A percentile compares a stretch with the other conserved stretches of the same genome.
phyloP scores from a whole-genome alignment of 2,888 invertebrate species.

The Piscicola geometra region DNA sequence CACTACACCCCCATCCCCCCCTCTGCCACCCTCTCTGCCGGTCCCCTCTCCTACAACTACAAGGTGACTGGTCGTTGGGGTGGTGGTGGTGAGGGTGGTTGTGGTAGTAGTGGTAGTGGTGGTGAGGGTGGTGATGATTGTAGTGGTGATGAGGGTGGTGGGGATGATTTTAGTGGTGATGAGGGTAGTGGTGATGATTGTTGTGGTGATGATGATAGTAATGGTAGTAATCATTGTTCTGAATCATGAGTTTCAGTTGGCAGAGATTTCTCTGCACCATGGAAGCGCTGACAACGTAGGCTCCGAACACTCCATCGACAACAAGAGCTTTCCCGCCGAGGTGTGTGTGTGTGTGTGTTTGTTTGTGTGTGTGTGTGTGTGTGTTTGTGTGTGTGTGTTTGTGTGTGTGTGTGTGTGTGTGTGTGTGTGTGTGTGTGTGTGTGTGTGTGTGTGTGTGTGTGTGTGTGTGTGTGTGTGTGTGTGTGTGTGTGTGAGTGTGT shows the following conservation, averaged over 20 bases:
- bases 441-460: conserved; percentile 10
- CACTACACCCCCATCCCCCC: conserved; percentile 57
- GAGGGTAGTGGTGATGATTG: neutral
- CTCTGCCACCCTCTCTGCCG: conserved; percentile 88
- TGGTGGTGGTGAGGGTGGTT: neutral
- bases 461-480: conserved; percentile 15
- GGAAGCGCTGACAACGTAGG: conserved; percentile 79
- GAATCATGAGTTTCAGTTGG: neutral
- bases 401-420: conserved; percentile 26
- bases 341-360: conserved; percentile 60
- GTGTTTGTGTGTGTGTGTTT: conserved; percentile 29
- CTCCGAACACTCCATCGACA: conserved; percentile 93
- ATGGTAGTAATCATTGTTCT: neutral
- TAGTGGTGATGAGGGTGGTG: neutral
- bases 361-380: conserved; percentile 27
- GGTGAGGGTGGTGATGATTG: neutral
- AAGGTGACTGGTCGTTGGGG: conserved; percentile 69
- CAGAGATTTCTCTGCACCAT: conserved; percentile 68
- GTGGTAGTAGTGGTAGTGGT: neutral
- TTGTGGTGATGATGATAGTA: neutral
- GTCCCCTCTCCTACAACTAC: conserved; percentile 90
- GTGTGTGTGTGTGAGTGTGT: conserved; percentile 1
- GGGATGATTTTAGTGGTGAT: neutral
- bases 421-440: conserved; percentile 15
- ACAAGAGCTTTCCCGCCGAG: conserved; percentile 94